These are phyloP conservation scores for Cataglyphis altisquamis DNA, from an alignment of 2,888 invertebrate species.

Conservation along the genomic window DNA sequence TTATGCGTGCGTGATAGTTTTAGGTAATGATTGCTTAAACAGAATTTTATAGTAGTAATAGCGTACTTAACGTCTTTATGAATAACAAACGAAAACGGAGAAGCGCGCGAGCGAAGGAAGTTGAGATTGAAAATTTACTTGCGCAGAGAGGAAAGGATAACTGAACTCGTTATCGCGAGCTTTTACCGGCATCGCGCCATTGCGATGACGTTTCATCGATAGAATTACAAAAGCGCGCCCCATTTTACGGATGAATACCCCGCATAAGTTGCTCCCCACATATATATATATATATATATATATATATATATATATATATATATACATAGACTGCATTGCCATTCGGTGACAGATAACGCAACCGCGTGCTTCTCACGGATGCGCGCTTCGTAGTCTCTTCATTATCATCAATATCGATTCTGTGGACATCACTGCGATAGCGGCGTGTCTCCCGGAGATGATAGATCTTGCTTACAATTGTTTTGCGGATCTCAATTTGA, in stretches of 20 bases:
- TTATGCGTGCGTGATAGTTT: background rate
- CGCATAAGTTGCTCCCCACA: constrained; percentile 37
- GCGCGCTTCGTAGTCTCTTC: constrained; percentile 3
- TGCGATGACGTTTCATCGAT: constrained; percentile 48
- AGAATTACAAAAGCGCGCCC: constrained; percentile 66
- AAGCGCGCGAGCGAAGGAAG: constrained; percentile 2
- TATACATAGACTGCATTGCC: constrained; percentile 18
- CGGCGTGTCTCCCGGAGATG: background rate
- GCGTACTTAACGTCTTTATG: background rate
- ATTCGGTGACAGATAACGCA: constrained; percentile 41
- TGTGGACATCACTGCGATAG: background rate
- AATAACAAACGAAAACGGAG: background rate
- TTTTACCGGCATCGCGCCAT: constrained; percentile 55
- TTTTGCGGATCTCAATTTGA: background rate
- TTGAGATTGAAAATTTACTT: constrained; percentile 30
- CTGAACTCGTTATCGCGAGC: constrained; percentile 67
- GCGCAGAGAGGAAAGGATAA: constrained; percentile 29
- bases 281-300: background rate
- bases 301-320: too few species aligned
- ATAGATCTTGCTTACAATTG: constrained; percentile 14
- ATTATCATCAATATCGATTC: constrained; percentile 35
- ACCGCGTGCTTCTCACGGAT: constrained; percentile 17
- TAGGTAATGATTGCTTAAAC: background rate
- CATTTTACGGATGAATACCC: constrained; percentile 60
- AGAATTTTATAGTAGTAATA: constrained; percentile 10